Conservation (phyloP, 2,888 invertebrate species). For the Arge pagana region DNA sequence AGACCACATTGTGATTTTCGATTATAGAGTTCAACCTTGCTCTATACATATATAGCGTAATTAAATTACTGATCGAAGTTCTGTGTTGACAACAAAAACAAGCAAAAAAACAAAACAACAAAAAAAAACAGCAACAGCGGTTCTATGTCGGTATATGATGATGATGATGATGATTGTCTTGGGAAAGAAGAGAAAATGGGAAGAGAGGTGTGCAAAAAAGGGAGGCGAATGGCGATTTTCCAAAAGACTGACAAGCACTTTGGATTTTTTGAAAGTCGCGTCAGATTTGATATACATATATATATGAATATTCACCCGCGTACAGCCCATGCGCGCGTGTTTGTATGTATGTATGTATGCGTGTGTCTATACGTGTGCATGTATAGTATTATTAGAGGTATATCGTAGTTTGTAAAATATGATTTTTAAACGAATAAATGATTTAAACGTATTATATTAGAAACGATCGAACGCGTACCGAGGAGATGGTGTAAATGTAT, state of each 20-base stretch:
- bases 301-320: neutral
- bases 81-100: conserved; percentile 13
- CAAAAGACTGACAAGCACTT: conserved; percentile 34
- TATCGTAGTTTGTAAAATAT: conserved; percentile 55
- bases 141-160: too few species aligned
- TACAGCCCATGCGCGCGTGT: neutral
- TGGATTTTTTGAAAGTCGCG: conserved; percentile 37
- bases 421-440: conserved; percentile 40
- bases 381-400: conserved; percentile 57
- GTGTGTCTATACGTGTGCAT: conserved; percentile 7
- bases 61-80: conserved; percentile 33
- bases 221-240: conserved; percentile 33
- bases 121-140: too few species aligned
- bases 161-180: conserved; percentile 7
- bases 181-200: neutral
- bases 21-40: conserved; percentile 40
- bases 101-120: neutral
- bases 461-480: conserved; percentile 2
- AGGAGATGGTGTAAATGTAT: conserved; percentile 47
- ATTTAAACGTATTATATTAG: conserved; percentile 8
- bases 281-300: conserved; percentile 20
- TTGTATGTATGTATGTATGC: neutral
- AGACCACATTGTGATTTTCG: conserved; percentile 47
- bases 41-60: conserved; percentile 33
- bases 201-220: neutral